A percentile compares a stretch with the other conserved stretches of the same genome.
phyloP scores from a whole-genome alignment of 2,113 vertebrate species.

The Phalacrocorax aristotelis region DNA sequence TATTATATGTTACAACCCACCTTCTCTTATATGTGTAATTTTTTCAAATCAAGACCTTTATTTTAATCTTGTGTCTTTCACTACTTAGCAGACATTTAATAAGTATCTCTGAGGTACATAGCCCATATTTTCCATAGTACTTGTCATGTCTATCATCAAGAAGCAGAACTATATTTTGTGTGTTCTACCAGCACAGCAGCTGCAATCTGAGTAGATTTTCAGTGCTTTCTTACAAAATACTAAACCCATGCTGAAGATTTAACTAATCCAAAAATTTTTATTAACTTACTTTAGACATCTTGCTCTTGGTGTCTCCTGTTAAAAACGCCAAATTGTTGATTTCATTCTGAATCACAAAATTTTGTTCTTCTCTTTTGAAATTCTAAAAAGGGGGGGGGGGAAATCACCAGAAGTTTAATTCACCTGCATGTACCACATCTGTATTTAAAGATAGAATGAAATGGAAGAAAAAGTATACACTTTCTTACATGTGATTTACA shows the following conservation, averaged over 20 bases:
- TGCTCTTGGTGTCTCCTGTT: slow-evolving; percentile 96
- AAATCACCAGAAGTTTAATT: neutral
- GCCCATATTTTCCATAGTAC: neutral
- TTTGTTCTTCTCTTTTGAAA: slow-evolving; percentile 99
- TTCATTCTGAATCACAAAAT: slow-evolving; percentile 99
- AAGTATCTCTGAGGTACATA: neutral
- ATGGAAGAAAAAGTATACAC: neutral
- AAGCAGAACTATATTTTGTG: neutral
- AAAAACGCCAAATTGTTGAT: slow-evolving; percentile 99
- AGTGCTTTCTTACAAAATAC: neutral
- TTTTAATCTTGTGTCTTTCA: neutral
- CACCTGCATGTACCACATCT: neutral
- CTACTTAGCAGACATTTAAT: neutral
- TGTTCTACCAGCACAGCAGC: neutral
- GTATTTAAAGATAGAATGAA: neutral
- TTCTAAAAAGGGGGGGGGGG: slow-evolving; percentile 76
- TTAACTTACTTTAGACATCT: slow-evolving; percentile 95
- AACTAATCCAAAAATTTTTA: neutral
- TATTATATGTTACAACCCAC: neutral
- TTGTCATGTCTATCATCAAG: neutral
- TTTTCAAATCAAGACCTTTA: neutral
- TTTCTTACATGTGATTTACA: slow-evolving; percentile 95
- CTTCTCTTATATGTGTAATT: neutral
- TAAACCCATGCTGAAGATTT: neutral
- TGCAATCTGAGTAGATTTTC: neutral